Conservation (phyloP, 2,113 vertebrate genomes). For the Raja brachyura region DNA sequence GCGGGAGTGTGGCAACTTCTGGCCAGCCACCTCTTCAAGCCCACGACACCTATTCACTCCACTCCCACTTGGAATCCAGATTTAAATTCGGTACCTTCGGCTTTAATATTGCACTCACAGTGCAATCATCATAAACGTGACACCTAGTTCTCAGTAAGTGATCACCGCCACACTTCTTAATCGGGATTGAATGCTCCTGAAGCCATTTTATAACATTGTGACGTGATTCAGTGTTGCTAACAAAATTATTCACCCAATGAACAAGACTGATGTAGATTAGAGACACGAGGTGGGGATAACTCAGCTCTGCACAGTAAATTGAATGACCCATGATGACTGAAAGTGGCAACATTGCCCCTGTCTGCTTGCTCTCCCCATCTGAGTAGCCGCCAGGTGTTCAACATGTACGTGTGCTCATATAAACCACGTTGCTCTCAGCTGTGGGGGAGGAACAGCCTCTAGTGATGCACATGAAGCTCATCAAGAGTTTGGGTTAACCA, state of each 20-base stretch:
- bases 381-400: neutral
- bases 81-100: no score
- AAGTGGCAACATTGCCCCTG: neutral
- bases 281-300: neutral
- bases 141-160: neutral
- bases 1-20: no score
- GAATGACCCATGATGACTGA: neutral
- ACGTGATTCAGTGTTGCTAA: neutral
- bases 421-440: neutral
- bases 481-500: neutral
- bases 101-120: neutral
- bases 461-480: neutral
- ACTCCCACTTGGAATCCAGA: neutral
- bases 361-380: neutral
- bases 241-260: neutral
- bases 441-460: neutral
- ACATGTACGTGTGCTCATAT: neutral
- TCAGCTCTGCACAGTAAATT: neutral
- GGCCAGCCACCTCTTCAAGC: neutral
- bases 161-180: neutral
- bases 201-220: neutral
- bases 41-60: neutral
- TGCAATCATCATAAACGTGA: neutral
- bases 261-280: neutral
- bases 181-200: neutral